A percentile compares a stretch with the other conserved stretches of the same genome.
Evolutionary conservation across 1,140 invertebrate genomes (phyloP).

Genomic region (Pseudomyrmex sp.): DNA sequence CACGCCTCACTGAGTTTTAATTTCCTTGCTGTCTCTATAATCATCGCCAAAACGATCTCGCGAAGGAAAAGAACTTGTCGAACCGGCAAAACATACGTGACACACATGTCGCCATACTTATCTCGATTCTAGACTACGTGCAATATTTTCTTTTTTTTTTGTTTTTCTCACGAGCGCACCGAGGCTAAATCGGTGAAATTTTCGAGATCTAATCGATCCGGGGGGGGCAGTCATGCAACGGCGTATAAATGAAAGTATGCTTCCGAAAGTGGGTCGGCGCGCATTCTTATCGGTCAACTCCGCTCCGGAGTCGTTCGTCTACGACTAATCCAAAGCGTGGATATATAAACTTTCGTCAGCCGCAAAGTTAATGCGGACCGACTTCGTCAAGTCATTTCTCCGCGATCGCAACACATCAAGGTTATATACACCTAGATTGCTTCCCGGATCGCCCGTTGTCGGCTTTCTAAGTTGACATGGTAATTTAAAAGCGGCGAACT

Average conservation of each 20-base stretch:
- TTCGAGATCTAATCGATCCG: not conserved
- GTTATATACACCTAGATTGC: constrained; percentile 32
- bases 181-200: not conserved
- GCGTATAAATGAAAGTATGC: constrained; percentile 14
- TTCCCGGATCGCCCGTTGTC: constrained; percentile 34
- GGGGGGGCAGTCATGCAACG: constrained; percentile 12
- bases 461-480: constrained; percentile 47
- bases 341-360: constrained; percentile 23
- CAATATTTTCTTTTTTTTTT: no score
- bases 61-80: not conserved
- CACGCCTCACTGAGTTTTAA: constrained; percentile 14
- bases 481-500: constrained; percentile 50
- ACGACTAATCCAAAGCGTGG: not conserved
- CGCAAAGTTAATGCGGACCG: constrained; percentile 12
- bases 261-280: not conserved
- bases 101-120: not conserved
- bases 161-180: not conserved
- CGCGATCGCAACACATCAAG: constrained; percentile 33
- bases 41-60: not conserved
- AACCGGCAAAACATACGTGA: not conserved
- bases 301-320: not conserved
- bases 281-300: not conserved
- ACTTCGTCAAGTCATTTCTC: constrained; percentile 33
- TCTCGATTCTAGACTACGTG: not conserved
- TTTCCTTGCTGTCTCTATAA: not conserved